These are phyloP conservation scores for Panzeria rudis DNA, from an alignment of 2,888 invertebrate species.

Conservation along the genomic window DNA sequence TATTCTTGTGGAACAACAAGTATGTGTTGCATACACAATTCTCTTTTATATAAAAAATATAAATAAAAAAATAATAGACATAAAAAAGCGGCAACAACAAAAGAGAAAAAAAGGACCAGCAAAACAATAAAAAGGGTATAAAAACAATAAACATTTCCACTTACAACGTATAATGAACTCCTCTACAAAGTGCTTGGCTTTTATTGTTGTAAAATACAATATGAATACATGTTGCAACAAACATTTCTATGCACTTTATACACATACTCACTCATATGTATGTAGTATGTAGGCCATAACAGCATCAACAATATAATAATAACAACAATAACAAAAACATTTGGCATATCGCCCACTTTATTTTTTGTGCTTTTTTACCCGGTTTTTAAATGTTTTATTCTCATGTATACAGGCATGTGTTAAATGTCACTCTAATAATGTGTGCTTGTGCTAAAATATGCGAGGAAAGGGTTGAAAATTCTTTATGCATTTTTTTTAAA, in stretches of 20 bases:
- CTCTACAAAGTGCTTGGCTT: constrained; percentile 64
- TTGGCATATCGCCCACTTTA: constrained; percentile 68
- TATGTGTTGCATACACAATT: constrained; percentile 18
- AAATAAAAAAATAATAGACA: neutral
- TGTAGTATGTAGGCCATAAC: constrained; percentile 16
- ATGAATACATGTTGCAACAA: constrained; percentile 69
- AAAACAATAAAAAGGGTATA: constrained; percentile 53
- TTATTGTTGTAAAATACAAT: constrained; percentile 64
- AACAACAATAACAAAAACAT: constrained; percentile 59
- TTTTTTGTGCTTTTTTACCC: constrained; percentile 13
- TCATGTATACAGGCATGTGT: constrained; percentile 27
- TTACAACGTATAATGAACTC: constrained; percentile 71
- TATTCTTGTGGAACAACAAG: constrained; percentile 47
- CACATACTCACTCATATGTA: neutral
- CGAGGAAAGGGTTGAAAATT: neutral
- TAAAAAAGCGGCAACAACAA: constrained; percentile 43
- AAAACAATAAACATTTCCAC: constrained; percentile 71
- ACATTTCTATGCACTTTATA: constrained; percentile 21
- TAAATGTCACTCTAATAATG: constrained; percentile 25
- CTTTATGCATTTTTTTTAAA: neutral
- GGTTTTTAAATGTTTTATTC: constrained; percentile 56
- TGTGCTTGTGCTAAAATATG: neutral
- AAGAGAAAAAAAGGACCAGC: constrained; percentile 35
- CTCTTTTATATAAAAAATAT: neutral
- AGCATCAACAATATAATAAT: constrained; percentile 40